phyloP scores from a whole-genome alignment of 2,113 vertebrate species.

The Melanotaenia duboulayi region DNA sequence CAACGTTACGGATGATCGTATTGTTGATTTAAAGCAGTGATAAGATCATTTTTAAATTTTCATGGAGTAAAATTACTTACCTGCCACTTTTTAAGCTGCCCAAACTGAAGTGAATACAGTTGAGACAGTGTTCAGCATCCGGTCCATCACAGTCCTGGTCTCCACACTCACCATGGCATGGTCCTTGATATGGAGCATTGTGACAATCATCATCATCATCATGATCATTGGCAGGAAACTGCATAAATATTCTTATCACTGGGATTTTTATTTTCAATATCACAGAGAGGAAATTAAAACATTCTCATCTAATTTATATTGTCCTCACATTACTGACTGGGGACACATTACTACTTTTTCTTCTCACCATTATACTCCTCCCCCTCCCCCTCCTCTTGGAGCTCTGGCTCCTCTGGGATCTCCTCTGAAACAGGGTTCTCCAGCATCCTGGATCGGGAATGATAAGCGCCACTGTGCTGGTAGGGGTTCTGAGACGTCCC shows the following conservation, averaged over 20 bases:
- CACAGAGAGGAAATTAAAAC: too few relatives aligned
- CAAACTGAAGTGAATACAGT: conserved; percentile 92
- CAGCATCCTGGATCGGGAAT: conserved; percentile 76
- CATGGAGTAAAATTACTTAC: conserved; percentile 70
- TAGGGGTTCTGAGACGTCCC: conserved; percentile 88
- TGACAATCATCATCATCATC: not conserved
- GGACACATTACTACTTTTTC: not conserved
- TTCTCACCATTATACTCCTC: conserved; percentile 88
- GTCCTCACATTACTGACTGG: too few relatives aligned
- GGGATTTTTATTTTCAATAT: too few relatives aligned
- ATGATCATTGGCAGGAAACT: not conserved
- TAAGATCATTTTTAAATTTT: not conserved
- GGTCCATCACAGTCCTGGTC: conserved; percentile 91
- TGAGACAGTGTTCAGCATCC: conserved; percentile 88
- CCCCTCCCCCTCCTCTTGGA: conserved; percentile 83
- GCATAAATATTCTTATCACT: too few relatives aligned
- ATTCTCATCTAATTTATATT: too few relatives aligned
- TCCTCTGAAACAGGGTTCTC: conserved; percentile 67
- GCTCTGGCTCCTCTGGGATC: conserved; percentile 74
- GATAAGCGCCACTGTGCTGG: conserved; percentile 57
- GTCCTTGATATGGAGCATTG: conserved; percentile 77
- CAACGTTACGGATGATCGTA: too few relatives aligned
- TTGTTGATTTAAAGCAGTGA: too few relatives aligned
- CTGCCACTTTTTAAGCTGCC: conserved; percentile 86
- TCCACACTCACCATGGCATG: conserved; percentile 88